Percentiles rank a stretch among this genome's conserved stretches.
Conservation (phyloP, 2,113 vertebrate species). For the Cyphomyrus discorhynchus region DNA sequence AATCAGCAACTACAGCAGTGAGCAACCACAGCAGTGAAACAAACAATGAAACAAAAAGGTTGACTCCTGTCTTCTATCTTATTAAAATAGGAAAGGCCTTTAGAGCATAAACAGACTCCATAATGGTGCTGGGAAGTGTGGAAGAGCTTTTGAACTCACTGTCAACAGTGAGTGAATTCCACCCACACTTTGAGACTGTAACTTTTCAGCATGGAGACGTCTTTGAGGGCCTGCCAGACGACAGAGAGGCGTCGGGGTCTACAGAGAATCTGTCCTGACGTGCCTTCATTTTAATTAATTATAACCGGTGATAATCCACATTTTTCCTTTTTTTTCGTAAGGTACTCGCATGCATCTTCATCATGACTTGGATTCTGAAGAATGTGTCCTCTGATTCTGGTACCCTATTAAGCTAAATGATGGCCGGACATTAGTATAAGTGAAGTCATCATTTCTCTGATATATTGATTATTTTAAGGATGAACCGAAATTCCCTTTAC, state of each 20-base stretch:
- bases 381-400: neutral
- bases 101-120: conserved; percentile 24
- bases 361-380: neutral
- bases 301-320: conserved; percentile 32
- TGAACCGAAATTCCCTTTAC: neutral
- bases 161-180: conserved; percentile 31
- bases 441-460: neutral
- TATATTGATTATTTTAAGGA: neutral
- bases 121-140: conserved; percentile 34
- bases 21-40: neutral
- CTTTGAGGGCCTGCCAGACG: conserved; percentile 9
- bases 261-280: conserved; percentile 48
- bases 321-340: conserved; percentile 17
- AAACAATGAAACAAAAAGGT: neutral
- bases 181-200: conserved; percentile 22
- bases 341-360: conserved; percentile 19
- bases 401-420: neutral
- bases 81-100: conserved; percentile 28
- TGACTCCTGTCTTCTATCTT: conserved; percentile 19
- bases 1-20: neutral
- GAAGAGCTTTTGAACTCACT: conserved; percentile 39
- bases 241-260: conserved; percentile 32
- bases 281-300: conserved; percentile 50
- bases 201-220: neutral
- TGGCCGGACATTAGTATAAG: neutral